These are phyloP conservation scores for Phylloscopus collybita DNA, from an alignment of 2,797 vertebrate genomes.

Conservation along the genomic window DNA sequence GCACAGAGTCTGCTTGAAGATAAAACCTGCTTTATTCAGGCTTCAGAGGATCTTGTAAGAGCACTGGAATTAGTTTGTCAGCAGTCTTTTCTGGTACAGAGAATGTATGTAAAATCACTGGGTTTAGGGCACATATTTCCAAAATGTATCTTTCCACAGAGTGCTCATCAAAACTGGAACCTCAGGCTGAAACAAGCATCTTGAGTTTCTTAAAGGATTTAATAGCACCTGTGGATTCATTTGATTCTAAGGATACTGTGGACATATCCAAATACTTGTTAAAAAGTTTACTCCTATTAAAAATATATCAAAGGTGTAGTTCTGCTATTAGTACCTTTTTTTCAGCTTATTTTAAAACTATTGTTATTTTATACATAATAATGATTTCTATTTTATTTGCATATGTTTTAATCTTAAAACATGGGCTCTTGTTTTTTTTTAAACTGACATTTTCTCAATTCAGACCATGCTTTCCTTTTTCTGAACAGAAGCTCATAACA, in stretches of 20 bases:
- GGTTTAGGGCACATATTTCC: background rate
- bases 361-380: background rate
- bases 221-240: background rate
- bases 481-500: background rate
- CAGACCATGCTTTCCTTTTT: background rate
- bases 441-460: background rate
- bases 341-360: background rate
- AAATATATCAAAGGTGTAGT: background rate
- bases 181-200: background rate
- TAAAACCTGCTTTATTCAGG: background rate
- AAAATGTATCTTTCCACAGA: background rate
- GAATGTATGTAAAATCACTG: background rate
- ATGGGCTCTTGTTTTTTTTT: background rate
- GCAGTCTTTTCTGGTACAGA: background rate
- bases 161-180: background rate
- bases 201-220: background rate
- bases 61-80: background rate
- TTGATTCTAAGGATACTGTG: background rate
- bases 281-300: background rate
- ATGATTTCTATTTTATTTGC: background rate
- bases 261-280: background rate
- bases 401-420: background rate
- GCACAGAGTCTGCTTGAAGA: background rate
- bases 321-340: background rate
- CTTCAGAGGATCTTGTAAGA: background rate